Conservation (phyloP, 2,888 invertebrate genomes). For the Orthosia incerta region DNA sequence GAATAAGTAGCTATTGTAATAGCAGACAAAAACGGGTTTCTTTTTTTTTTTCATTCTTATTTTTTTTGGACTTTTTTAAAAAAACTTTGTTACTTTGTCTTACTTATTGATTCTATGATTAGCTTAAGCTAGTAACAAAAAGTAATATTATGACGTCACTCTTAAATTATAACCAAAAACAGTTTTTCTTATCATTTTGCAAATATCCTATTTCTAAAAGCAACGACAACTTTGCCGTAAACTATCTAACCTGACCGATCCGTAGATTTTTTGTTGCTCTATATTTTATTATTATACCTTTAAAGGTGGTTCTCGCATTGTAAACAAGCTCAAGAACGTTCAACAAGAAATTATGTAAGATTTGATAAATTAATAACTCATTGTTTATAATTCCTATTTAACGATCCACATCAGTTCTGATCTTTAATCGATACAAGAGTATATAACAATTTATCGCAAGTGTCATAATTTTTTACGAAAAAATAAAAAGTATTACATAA, state of each 20-base stretch:
- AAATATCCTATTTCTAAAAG: no score
- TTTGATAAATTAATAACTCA: not conserved
- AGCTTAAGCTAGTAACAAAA: no score
- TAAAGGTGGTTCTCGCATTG: no score
- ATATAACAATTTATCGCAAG: no score
- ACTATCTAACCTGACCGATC: not conserved
- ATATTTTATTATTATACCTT: not conserved
- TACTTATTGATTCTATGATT: not conserved
- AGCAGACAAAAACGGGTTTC: conserved; percentile 20
- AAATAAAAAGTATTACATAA: not conserved
- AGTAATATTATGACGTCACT: not conserved
- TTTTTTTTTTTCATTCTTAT: no score
- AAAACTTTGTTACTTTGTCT: not conserved
- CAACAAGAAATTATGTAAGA: no score
- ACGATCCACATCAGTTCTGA: no score
- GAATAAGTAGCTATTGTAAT: conserved; percentile 14
- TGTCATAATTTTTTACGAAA: no score
- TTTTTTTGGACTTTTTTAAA: no score
- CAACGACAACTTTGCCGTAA: not conserved
- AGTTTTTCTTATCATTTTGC: not conserved
- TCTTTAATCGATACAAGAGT: not conserved
- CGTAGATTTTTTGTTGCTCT: not conserved
- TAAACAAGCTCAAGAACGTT: no score
- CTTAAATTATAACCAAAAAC: no score
- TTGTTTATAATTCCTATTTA: not conserved